Percentiles rank a stretch among this genome's conserved stretches.
phyloP scores from a whole-genome alignment of 2,113 vertebrate genomes.

The Anhinga rufa region DNA sequence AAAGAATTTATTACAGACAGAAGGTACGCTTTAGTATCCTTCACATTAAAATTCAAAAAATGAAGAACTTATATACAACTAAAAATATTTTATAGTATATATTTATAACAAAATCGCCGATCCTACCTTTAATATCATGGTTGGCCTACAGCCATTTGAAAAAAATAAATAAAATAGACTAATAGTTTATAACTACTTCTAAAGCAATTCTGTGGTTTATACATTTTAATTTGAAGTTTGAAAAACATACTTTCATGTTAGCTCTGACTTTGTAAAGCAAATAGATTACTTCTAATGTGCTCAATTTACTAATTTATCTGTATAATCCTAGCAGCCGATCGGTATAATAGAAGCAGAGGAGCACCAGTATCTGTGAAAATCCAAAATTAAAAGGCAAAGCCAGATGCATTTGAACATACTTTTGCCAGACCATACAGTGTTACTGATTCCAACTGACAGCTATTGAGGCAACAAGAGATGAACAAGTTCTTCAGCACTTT shows the following conservation, averaged over 20 bases:
- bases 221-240: not conserved
- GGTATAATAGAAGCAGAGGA: not conserved
- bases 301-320: not conserved
- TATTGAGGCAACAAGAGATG: not conserved
- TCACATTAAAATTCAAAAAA: fast-evolving
- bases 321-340: not conserved
- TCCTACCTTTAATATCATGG: not conserved
- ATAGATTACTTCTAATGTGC: not conserved
- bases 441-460: not conserved
- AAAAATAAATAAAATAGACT: not conserved
- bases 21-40: not conserved
- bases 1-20: not conserved
- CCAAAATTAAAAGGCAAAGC: not conserved
- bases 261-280: not conserved
- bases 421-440: not conserved
- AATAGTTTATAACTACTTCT: not conserved
- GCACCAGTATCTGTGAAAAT: not conserved
- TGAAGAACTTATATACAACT: not conserved
- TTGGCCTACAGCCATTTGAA: not conserved
- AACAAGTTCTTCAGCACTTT: constrained; percentile 5
- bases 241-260: not conserved
- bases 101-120: not conserved
- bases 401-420: not conserved
- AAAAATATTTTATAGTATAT: not conserved
- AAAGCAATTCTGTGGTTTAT: not conserved